Conservation (phyloP, 1,140 invertebrate genomes). For the Pseudachorutes palmiensis region DNA sequence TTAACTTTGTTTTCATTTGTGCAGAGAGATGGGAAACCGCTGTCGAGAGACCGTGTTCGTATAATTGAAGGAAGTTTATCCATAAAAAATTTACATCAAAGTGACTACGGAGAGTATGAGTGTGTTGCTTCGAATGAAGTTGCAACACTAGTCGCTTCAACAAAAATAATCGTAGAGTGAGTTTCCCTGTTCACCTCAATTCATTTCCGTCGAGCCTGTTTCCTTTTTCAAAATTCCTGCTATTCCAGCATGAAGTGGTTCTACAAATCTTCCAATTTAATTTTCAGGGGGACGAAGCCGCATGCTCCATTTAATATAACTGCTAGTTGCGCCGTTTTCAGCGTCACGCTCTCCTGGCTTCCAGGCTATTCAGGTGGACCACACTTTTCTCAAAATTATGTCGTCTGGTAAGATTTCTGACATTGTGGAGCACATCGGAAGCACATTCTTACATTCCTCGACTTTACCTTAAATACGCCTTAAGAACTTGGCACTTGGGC, state of each 20-base stretch:
- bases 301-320: constrained; percentile 92
- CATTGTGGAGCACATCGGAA: no score
- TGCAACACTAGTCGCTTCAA: constrained; percentile 78
- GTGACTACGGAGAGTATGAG: constrained; percentile 86
- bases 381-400: constrained; percentile 83
- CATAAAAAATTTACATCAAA: constrained; percentile 72
- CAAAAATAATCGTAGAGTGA: constrained; percentile 77
- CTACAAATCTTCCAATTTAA: no score
- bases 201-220: neutral
- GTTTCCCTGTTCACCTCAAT: constrained; percentile 23
- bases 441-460: no score
- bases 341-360: constrained; percentile 81
- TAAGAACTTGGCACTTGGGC: no score
- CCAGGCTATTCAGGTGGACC: constrained; percentile 88
- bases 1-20: no score
- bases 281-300: constrained; percentile 68
- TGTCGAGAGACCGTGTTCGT: constrained; percentile 69
- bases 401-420: constrained; percentile 56
- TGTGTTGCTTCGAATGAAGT: constrained; percentile 91
- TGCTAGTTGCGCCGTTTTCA: constrained; percentile 74
- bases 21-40: constrained; percentile 66
- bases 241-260: no score
- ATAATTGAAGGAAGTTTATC: constrained; percentile 80
- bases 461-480: no score
- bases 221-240: neutral